Conservation (phyloP, 2,113 vertebrate species). For the Paradoxurus hermaphroditus region DNA sequence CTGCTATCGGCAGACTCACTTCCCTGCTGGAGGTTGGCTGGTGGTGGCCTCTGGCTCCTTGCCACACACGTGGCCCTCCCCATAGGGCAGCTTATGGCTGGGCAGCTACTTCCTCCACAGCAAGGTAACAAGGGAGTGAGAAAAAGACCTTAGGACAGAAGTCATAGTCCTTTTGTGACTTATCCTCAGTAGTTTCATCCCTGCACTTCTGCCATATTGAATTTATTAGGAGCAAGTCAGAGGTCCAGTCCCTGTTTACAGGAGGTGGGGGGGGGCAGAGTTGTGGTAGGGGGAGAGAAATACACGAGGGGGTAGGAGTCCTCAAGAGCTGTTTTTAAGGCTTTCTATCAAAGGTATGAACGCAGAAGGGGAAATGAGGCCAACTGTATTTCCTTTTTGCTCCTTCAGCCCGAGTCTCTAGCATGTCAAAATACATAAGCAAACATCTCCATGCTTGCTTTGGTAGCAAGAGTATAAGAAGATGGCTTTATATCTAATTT, state of each 20-base stretch:
- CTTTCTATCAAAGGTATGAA: neutral
- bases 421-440: neutral
- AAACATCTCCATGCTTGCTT: neutral
- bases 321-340: too few relatives aligned
- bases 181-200: neutral
- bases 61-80: neutral
- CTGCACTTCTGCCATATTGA: neutral
- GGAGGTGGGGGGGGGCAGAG: too few relatives aligned
- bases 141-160: neutral
- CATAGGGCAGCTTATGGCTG: neutral
- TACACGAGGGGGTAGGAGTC: rapidly evolving
- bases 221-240: neutral
- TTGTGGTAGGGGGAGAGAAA: neutral
- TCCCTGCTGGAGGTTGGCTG: neutral
- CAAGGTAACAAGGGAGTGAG: neutral
- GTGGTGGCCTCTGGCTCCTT: neutral
- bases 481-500: neutral
- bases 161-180: neutral
- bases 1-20: rapidly evolving
- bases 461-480: neutral
- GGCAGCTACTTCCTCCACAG: neutral
- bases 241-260: neutral
- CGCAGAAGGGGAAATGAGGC: neutral
- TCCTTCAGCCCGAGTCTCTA: neutral
- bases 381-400: neutral